Percentiles rank a stretch among this genome's conserved stretches.
phyloP scores from a whole-genome alignment of 2,113 vertebrate species.

The Anhinga anhinga region DNA sequence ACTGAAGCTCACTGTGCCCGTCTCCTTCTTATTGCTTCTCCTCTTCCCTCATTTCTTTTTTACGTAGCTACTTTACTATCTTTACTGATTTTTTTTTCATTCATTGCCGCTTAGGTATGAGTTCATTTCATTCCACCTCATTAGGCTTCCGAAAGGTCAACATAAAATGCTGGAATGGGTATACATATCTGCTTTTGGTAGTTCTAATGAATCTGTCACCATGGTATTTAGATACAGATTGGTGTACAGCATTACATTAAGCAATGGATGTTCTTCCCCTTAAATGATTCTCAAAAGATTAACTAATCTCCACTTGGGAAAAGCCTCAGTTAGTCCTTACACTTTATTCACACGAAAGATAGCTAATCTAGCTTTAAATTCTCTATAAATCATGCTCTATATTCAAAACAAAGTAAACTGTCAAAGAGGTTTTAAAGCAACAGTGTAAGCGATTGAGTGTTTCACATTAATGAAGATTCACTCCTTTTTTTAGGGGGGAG shows the following conservation, averaged over 20 bases:
- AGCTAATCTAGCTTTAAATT: background rate
- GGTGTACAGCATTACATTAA: background rate
- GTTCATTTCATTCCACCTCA: background rate
- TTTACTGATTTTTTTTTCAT: background rate
- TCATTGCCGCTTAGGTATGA: background rate
- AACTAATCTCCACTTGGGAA: background rate
- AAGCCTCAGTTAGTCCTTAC: background rate
- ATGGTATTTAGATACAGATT: background rate
- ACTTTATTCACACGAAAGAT: background rate
- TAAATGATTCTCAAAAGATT: background rate
- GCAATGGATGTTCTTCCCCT: background rate
- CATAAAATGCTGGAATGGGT: background rate
- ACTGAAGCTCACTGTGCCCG: background rate
- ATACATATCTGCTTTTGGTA: background rate
- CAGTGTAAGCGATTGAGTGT: background rate
- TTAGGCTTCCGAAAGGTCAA: background rate
- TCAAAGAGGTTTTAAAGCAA: background rate
- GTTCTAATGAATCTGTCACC: background rate
- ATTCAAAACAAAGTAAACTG: background rate
- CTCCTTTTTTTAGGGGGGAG: fast-evolving
- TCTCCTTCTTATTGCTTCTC: background rate
- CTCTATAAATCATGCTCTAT: background rate
- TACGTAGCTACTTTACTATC: background rate
- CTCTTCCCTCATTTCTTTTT: background rate
- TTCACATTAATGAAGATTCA: background rate